A percentile compares a stretch with the other conserved stretches of the same genome.
phyloP scores from a whole-genome alignment of 2,888 invertebrate genomes.

The Petrophora chlorosata region DNA sequence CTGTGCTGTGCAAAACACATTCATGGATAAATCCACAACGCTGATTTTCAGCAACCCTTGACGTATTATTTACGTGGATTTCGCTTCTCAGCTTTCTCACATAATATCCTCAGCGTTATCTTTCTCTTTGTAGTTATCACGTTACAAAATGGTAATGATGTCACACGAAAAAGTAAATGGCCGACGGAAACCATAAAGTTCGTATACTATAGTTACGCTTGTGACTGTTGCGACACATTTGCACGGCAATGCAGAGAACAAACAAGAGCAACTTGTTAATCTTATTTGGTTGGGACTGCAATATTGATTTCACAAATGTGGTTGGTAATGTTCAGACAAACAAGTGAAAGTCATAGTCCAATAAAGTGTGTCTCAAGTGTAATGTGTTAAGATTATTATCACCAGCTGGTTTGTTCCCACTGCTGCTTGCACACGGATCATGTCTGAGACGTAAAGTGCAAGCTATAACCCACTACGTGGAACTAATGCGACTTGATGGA shows the following conservation, averaged over 20 bases:
- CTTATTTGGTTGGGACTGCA: slow-evolving; percentile 2
- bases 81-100: neutral
- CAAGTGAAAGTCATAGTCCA: too few relatives aligned
- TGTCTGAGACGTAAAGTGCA: too few relatives aligned
- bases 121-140: slow-evolving; percentile 3
- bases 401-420: too few relatives aligned
- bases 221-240: slow-evolving; percentile 20
- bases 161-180: slow-evolving; percentile 26
- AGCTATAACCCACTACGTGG: too few relatives aligned
- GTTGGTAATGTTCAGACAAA: neutral
- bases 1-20: too few relatives aligned
- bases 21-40: too few relatives aligned
- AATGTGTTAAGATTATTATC: too few relatives aligned
- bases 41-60: too few relatives aligned
- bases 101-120: neutral
- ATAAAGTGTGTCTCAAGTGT: too few relatives aligned
- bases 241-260: slow-evolving; percentile 7
- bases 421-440: too few relatives aligned
- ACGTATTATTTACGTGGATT: neutral
- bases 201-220: slow-evolving; percentile 20
- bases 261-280: slow-evolving; percentile 19
- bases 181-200: slow-evolving; percentile 43
- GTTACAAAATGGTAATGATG: slow-evolving; percentile 8
- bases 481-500: too few relatives aligned
- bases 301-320: neutral